These are phyloP conservation scores for Pelodiscus sinensis DNA, from an alignment of 2,113 vertebrate genomes.

Conservation along the genomic window DNA sequence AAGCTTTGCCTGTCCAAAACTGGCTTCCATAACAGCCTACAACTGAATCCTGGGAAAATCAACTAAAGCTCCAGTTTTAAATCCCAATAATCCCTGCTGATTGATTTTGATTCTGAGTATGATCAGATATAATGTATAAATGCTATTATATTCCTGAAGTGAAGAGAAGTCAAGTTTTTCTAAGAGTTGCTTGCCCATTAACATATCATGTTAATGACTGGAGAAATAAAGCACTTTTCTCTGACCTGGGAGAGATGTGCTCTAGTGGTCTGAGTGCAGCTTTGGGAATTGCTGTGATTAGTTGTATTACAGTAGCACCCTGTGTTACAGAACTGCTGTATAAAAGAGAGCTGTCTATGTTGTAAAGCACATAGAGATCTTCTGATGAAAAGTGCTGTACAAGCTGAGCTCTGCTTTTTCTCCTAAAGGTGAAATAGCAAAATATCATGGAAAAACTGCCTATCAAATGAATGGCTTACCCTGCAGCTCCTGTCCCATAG, in stretches of 20 bases:
- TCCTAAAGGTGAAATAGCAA: no score
- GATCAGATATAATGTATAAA: not conserved
- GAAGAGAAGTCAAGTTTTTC: not conserved
- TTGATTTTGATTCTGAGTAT: not conserved
- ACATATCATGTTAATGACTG: rapidly evolving
- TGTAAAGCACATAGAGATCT: not conserved
- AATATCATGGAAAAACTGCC: no score
- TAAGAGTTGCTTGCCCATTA: no score
- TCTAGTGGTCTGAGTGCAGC: not conserved
- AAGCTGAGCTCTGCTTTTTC: not conserved
- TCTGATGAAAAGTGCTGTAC: not conserved
- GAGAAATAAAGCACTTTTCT: not conserved
- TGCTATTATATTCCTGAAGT: not conserved
- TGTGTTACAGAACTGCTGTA: not conserved
- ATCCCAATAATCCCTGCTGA: not conserved
- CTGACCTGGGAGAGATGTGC: not conserved
- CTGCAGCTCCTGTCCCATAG: no score
- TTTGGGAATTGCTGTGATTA: not conserved
- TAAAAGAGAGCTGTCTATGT: not conserved
- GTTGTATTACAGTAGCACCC: not conserved
- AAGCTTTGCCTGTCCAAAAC: not conserved
- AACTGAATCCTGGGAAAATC: not conserved
- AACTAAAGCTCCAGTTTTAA: not conserved
- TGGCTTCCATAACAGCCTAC: not conserved
- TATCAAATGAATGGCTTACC: no score